Evolutionary conservation across 2,888 invertebrate species (phyloP).

Genomic region (Cataglyphis rosenhaueri): DNA sequence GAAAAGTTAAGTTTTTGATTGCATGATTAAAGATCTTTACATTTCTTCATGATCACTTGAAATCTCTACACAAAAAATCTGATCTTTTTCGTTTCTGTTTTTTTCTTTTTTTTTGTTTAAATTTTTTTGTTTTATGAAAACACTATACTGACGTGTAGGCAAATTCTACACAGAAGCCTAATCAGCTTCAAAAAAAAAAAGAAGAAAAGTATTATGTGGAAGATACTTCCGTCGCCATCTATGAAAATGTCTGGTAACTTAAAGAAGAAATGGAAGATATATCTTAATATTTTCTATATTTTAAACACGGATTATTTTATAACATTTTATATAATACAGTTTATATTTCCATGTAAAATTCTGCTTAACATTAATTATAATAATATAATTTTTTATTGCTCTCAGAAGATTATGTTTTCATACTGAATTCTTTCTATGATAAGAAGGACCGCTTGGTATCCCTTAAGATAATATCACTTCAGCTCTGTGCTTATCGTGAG

Average conservation of each 20-base stretch:
- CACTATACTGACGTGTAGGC: no score
- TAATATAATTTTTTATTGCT: background rate
- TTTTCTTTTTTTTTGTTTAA: no score
- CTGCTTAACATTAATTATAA: background rate
- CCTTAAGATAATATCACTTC: background rate
- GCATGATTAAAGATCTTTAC: background rate
- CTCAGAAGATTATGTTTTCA: background rate
- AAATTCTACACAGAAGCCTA: no score
- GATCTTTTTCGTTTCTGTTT: no score
- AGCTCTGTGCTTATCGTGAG: background rate
- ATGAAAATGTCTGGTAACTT: constrained; percentile 12
- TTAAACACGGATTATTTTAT: background rate
- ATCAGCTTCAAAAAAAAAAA: no score
- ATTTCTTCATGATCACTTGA: background rate
- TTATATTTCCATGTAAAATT: background rate
- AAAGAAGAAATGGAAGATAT: background rate
- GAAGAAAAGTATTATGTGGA: background rate
- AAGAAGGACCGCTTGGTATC: background rate
- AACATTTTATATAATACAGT: background rate
- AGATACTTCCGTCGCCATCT: constrained; percentile 31
- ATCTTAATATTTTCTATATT: background rate
- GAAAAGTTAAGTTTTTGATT: background rate
- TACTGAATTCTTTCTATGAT: background rate
- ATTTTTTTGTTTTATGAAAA: no score
- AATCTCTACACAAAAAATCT: background rate